These are phyloP conservation scores for Rotaria magnacalcarata DNA, from an alignment of 2,888 invertebrate species.

Conservation along the genomic window DNA sequence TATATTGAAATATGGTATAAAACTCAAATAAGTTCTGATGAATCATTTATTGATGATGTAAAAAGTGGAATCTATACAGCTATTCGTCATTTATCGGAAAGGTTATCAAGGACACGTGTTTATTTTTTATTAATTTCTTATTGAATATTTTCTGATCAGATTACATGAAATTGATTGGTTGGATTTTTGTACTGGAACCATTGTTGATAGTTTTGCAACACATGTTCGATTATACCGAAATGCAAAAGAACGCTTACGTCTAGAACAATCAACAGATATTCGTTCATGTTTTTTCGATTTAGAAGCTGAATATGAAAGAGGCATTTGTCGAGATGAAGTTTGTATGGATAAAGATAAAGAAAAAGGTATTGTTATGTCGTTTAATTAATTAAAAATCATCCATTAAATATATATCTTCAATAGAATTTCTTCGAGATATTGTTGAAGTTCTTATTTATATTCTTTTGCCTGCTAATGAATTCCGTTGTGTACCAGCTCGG, in stretches of 20 bases:
- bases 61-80: conserved; percentile 64
- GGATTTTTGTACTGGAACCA: conserved; percentile 75
- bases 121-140: neutral
- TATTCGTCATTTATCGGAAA: conserved; percentile 45
- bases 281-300: conserved; percentile 73
- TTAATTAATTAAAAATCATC: neutral
- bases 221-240: conserved; percentile 80
- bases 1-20: conserved; percentile 70
- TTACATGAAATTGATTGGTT: conserved; percentile 84
- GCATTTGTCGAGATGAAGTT: conserved; percentile 73
- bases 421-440: conserved; percentile 36
- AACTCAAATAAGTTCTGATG: conserved; percentile 65
- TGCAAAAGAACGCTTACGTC: conserved; percentile 62
- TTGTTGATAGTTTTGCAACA: conserved; percentile 83
- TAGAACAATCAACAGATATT: conserved; percentile 59
- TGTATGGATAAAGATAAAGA: conserved; percentile 68
- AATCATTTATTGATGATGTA: conserved; percentile 71
- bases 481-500: neutral
- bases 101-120: neutral
- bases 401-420: neutral
- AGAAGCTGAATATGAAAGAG: conserved; percentile 79
- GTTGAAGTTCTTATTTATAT: conserved; percentile 44
- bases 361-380: conserved; percentile 57
- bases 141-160: conserved; percentile 50
- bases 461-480: conserved; percentile 40